Base-by-base conservation (phyloP, 2,113 vertebrate genomes). In the Isichthys henryi region DNA sequence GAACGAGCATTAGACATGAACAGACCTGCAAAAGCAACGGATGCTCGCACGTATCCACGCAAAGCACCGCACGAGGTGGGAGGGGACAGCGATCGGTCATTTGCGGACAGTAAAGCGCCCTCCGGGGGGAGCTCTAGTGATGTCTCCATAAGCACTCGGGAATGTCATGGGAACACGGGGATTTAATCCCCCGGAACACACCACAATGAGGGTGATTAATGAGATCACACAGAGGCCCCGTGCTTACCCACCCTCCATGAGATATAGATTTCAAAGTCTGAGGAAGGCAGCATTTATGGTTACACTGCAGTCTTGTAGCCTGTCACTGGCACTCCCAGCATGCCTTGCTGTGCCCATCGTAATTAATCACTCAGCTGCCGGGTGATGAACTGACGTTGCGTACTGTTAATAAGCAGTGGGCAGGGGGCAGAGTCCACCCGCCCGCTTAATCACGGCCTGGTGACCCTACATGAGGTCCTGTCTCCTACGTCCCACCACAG, bases 321-420 rank as follows among this genome's bases (percentile, higher is more conserved):
- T 52, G 39, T 66, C 13, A 21, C 56, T 3, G 11, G 15, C 2
- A 3, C 5, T 86, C 10, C 53, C 45, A 82, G 49, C 46, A 17
- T 82, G 74, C 27, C 35, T 53, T 56, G 31, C 88, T 45, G 15
- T 82, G 74, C 31, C 74, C 74, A 27, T 15, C 8, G 62, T 53
- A 77, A 88, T 89, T 83, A 89, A 89, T 89, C 88, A 82, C 31
- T 35, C 13, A 6, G 49, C 49, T 27, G 15, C 62, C 23, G 43
- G 66, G 21, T 88, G 66, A 88, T 74, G 62, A 74, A 77, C 21
- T 77, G 62, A 70, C 27, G 66, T 88, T 88, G 11, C 27, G 15
- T 53, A 48, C 49, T 56, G 50, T 89, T 89, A 89, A 82, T 56
- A n/a, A 43, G 48, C 49, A 89, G 27, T 53, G 74, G 50, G 49